phyloP scores from a whole-genome alignment of 1,140 invertebrate genomes.

The Bicyclus anynana region DNA sequence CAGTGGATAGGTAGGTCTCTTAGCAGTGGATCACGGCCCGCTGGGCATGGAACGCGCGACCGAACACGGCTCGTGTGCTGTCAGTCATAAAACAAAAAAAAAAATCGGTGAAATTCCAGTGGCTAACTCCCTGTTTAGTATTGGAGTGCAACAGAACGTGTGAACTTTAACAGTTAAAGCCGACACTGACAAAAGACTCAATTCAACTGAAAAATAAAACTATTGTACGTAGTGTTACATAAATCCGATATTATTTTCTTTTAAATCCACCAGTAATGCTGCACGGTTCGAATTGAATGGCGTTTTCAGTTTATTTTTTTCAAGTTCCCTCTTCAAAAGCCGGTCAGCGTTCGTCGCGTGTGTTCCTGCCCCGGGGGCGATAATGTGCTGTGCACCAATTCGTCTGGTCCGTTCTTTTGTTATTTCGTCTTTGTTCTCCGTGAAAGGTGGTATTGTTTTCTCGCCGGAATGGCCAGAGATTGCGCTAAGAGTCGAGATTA shows the following conservation, averaged over 20 bases:
- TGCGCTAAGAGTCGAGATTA: conserved; percentile 69
- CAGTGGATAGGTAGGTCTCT: conserved; percentile 61
- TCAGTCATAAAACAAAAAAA: conserved; percentile 75
- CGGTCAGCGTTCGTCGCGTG: conserved; percentile 39
- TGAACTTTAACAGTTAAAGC: conserved; percentile 42
- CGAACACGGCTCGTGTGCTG: conserved; percentile 71
- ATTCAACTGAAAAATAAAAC: conserved; percentile 22
- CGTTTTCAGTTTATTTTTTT: conserved; percentile 33
- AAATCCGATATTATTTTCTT: conserved; percentile 32
- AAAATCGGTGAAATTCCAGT: conserved; percentile 56
- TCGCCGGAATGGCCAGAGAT: conserved; percentile 56
- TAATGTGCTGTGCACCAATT: conserved; percentile 61
- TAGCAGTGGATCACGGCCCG: conserved; percentile 60
- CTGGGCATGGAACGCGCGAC: conserved; percentile 64
- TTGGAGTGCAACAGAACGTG: conserved; percentile 26
- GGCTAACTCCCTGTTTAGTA: conserved; percentile 60
- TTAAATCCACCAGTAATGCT: conserved; percentile 30
- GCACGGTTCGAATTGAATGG: conserved; percentile 30
- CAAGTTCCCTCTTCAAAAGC: conserved; percentile 37
- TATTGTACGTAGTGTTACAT: conserved; percentile 20
- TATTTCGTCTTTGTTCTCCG: conserved; percentile 64
- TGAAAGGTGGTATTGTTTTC: conserved; percentile 72
- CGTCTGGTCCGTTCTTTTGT: conserved; percentile 64
- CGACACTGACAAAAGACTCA: conserved; percentile 16
- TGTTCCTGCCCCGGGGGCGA: conserved; percentile 40